Evolutionary conservation across 2,888 invertebrate genomes (phyloP).

Genomic region (Rhagophthalmus giganteus): DNA sequence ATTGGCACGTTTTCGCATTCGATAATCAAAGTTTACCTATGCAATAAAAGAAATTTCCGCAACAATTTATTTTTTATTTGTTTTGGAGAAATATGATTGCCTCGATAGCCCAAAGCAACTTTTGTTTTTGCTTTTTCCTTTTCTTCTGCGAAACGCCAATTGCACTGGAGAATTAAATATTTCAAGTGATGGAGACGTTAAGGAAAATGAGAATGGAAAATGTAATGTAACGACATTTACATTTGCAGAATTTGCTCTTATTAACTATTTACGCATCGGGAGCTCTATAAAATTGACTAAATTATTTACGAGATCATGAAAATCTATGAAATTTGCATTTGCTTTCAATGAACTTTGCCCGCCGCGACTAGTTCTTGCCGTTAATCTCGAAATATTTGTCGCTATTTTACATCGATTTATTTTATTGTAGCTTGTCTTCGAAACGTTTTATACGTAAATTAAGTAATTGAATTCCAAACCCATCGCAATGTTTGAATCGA

Average conservation of each 20-base stretch:
- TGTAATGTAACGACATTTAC: background rate
- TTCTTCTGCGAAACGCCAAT: background rate
- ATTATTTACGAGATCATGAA: too few species aligned
- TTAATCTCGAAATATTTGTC: background rate
- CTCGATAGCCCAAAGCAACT: conserved; percentile 1
- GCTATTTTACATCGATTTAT: too few species aligned
- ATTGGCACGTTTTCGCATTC: conserved; percentile 7
- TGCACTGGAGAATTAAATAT: conserved; percentile 5
- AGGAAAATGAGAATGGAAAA: conserved; percentile 1
- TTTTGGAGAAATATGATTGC: conserved; percentile 12
- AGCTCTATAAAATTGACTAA: too few species aligned
- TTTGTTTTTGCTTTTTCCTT: conserved; percentile 2
- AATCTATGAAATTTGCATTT: conserved; percentile 8
- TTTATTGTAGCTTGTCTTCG: too few species aligned
- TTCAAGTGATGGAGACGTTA: conserved; percentile 1
- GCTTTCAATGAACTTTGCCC: background rate
- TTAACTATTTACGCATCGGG: too few species aligned
- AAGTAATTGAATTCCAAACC: too few species aligned
- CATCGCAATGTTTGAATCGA: too few species aligned
- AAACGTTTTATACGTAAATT: too few species aligned
- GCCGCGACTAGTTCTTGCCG: background rate
- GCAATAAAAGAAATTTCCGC: conserved; percentile 5
- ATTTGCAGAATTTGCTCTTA: background rate
- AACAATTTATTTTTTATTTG: conserved; percentile 15
- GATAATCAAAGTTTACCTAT: conserved; percentile 5